Conservation (phyloP, 1,140 invertebrate species). For the Zaprionus lachaisei region DNA sequence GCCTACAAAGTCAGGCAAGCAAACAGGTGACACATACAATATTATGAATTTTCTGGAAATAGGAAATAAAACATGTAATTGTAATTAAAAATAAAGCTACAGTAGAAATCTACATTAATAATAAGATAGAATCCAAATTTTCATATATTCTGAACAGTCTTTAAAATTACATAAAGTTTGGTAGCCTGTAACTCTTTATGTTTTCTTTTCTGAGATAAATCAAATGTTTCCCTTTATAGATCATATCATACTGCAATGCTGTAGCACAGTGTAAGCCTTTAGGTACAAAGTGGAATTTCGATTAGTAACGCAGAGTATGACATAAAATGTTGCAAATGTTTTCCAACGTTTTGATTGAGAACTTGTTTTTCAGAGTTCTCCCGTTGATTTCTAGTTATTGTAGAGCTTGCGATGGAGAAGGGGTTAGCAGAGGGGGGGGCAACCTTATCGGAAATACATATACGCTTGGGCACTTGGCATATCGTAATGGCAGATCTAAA, state of each 20-base stretch:
- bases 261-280: conserved; percentile 57
- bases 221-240: neutral
- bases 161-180: no score
- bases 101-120: no score
- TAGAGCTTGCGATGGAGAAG: neutral
- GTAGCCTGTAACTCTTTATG: no score
- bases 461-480: conserved; percentile 45
- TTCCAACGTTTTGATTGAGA: conserved; percentile 64
- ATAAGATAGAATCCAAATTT: no score
- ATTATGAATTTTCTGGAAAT: neutral
- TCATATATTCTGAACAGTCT: no score
- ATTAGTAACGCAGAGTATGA: conserved; percentile 56
- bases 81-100: no score
- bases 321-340: conserved; percentile 58
- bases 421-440: neutral
- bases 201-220: no score
- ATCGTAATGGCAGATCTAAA: conserved; percentile 65
- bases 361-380: conserved; percentile 59
- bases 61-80: no score
- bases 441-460: conserved; percentile 53
- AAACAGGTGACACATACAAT: neutral
- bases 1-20: neutral
- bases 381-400: conserved; percentile 1
- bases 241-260: neutral
- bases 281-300: conserved; percentile 44